Base-by-base conservation (phyloP, 2,113 vertebrate species). In the Crypturellus undulatus region DNA sequence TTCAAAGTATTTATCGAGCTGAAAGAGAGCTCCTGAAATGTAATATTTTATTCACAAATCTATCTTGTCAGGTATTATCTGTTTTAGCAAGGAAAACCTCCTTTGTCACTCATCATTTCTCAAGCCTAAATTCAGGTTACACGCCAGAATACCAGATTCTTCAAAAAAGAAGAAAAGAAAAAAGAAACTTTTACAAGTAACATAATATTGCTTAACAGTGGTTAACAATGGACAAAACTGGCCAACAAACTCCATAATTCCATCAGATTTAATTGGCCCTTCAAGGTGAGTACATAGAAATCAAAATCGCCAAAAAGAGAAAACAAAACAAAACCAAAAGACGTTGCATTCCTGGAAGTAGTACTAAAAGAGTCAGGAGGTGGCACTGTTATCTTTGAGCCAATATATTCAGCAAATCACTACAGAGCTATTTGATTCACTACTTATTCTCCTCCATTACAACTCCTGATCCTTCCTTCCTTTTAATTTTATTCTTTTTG, bases 21-120 rank as follows among this genome's bases (percentile, higher is more conserved):
- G 49, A 90, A 87, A 68, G 2, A 5, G 78, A 86, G 32, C 10
- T 83, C 75, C 19, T 77, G 42, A 94, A 58, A 40, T 43, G 21
- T 14, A 86, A 28, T 82, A 16, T 76, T 92, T 89, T 85, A 93
- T 92, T 94, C 91, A 87, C 59, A 95, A 73, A 72, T 42, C 24
- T 82, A 32, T 10, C 13, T 3, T 28, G 12, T 68, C 62, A 87
- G 95, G 47, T 3, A 70, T 84, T 79, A 14, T 49, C 30, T 82
- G 7, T 59, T 89, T 52, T 65, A 84, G n/a, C 19, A 78, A 19
- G 54, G 93, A 80, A 78, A 81, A 94, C 21, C 7, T 77, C 5
- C 25, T 49, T 17, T 42, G 52, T 69, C 11, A 19, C 25, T 87
- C 28, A 42, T 30, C 6, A 19, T 45, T 88, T 64, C 75, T 75